Percentiles rank a stretch among this genome's conserved stretches.
Evolutionary conservation across 2,797 vertebrate genomes (phyloP).

Genomic region (Adelosebastes latens): DNA sequence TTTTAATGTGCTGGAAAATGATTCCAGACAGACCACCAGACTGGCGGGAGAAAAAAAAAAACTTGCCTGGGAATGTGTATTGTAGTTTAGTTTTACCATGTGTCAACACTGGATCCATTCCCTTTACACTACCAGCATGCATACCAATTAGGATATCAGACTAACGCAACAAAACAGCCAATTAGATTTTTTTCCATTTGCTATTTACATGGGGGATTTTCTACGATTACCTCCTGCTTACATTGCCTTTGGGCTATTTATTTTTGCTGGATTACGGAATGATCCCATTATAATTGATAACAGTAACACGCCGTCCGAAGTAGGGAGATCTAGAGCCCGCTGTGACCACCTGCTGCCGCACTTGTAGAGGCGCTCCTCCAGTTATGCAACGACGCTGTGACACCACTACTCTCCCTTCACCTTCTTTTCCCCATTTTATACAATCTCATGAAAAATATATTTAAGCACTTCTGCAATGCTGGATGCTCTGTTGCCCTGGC

Average conservation of each 20-base stretch:
- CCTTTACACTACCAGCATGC: conserved; percentile 30
- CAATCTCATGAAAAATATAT: conserved; percentile 84
- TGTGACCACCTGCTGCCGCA: conserved; percentile 7
- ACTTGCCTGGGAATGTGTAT: conserved; percentile 6
- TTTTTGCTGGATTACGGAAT: conserved; percentile 47
- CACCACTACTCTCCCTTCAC: conserved; percentile 68
- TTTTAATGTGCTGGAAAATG: neutral
- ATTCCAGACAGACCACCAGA: conserved; percentile 1
- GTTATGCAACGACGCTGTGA: conserved; percentile 64
- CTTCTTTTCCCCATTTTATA: conserved; percentile 74
- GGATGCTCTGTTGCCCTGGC: conserved; percentile 84
- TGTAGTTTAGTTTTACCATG: conserved; percentile 17
- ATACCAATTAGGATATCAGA: conserved; percentile 45
- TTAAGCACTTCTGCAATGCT: conserved; percentile 77
- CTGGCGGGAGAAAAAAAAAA: neutral
- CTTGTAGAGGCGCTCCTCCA: neutral
- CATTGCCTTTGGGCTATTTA: conserved; percentile 49
- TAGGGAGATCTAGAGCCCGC: neutral
- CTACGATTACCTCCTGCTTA: conserved; percentile 46
- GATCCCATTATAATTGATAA: conserved; percentile 42
- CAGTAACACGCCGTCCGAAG: neutral
- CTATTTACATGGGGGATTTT: conserved; percentile 48
- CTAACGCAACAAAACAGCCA: conserved; percentile 30
- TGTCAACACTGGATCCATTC: conserved; percentile 43
- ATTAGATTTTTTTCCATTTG: conserved; percentile 31